Evolutionary conservation across 1,140 invertebrate species (phyloP).

Genomic region (Ceratosolen solmsi): DNA sequence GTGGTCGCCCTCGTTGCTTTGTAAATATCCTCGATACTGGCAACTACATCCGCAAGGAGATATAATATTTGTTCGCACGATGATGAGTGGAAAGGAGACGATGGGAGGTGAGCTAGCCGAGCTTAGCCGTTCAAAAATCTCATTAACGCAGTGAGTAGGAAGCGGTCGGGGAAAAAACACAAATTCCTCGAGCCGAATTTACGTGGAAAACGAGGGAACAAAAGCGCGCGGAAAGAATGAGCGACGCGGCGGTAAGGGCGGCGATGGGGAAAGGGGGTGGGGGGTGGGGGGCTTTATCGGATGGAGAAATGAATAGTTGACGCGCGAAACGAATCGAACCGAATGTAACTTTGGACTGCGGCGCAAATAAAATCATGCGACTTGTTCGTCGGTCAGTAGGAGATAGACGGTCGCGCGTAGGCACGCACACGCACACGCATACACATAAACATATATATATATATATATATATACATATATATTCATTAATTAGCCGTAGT

Average conservation of each 20-base stretch:
- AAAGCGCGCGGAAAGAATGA: not conserved
- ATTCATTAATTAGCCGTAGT: slow-evolving; percentile 32
- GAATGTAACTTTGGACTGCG: no score
- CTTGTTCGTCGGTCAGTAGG: no score
- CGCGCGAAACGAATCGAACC: not conserved
- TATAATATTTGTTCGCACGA: not conserved
- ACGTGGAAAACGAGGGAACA: not conserved
- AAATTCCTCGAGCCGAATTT: not conserved
- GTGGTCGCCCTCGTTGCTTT: not conserved
- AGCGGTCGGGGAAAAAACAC: not conserved
- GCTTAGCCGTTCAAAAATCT: not conserved
- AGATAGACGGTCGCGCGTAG: no score
- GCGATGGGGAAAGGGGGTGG: no score
- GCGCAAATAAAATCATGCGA: no score
- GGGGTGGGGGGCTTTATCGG: no score
- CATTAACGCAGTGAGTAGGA: not conserved
- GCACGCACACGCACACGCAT: no score
- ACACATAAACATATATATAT: no score
- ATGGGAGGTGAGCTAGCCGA: not conserved
- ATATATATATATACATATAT: no score
- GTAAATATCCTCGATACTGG: not conserved
- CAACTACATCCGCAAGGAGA: not conserved
- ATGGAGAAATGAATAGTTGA: not conserved
- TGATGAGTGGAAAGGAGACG: not conserved
- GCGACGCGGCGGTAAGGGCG: no score